phyloP scores from a whole-genome alignment of 2,113 vertebrate species.

The Ancistrus triradiatus region DNA sequence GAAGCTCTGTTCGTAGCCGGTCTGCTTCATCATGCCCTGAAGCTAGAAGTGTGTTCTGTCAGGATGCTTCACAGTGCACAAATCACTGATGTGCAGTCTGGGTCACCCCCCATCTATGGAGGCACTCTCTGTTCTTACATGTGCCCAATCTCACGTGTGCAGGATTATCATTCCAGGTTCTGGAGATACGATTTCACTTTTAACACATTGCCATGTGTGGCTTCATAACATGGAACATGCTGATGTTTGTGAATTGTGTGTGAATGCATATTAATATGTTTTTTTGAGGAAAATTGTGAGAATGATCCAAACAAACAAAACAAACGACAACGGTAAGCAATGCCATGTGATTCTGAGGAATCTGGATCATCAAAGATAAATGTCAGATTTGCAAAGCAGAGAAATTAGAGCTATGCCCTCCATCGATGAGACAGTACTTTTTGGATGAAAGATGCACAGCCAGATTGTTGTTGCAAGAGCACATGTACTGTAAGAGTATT shows the following conservation, averaged over 20 bases:
- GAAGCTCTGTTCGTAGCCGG: conserved; percentile 21
- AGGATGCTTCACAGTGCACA: conserved; percentile 29
- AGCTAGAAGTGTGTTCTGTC: conserved; percentile 38
- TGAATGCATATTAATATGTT: neutral
- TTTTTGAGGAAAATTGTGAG: neutral
- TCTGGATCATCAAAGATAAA: neutral
- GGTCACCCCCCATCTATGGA: conserved; percentile 16
- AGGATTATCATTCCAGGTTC: too few relatives aligned
- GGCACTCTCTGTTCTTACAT: neutral
- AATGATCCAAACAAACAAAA: neutral
- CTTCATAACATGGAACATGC: too few relatives aligned
- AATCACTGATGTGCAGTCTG: conserved; percentile 31
- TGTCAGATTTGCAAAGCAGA: neutral
- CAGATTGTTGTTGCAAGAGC: conserved; percentile 20
- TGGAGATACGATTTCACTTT: neutral
- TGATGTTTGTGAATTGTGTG: too few relatives aligned
- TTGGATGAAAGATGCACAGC: conserved; percentile 17
- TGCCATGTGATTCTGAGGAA: neutral
- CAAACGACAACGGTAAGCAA: neutral
- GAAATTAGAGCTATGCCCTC: neutral
- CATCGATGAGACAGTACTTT: neutral
- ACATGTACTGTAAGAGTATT: conserved; percentile 22
- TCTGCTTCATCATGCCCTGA: conserved; percentile 18
- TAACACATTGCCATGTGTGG: neutral
- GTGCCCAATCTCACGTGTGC: neutral